Percentiles rank a stretch among this genome's conserved stretches.
Conservation (phyloP, 2,113 vertebrate species). For the Malurus cyaneus region DNA sequence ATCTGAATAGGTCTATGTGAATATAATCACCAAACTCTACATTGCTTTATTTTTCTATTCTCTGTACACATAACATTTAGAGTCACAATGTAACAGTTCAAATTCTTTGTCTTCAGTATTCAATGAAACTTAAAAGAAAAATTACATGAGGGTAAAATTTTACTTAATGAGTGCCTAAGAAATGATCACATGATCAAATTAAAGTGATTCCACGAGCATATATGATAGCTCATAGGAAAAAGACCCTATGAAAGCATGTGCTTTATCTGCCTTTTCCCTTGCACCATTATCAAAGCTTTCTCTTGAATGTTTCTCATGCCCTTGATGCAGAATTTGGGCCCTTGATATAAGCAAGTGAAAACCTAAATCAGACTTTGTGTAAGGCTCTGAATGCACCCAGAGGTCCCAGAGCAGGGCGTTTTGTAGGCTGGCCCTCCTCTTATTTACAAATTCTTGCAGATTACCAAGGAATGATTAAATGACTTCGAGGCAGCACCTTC, state of each 20-base stretch:
- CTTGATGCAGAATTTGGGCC: rapidly evolving
- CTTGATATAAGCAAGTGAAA: background rate
- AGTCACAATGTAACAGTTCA: background rate
- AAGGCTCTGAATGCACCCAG: background rate
- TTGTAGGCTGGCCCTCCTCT: background rate
- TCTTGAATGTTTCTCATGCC: background rate
- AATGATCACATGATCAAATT: background rate
- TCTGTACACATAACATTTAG: background rate
- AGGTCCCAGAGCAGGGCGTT: rapidly evolving
- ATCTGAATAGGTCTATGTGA: background rate
- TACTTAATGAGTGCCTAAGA: background rate
- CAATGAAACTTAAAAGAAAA: background rate
- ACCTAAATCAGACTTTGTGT: background rate
- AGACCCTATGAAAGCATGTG: rapidly evolving
- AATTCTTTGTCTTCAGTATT: background rate
- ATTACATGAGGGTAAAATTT: background rate
- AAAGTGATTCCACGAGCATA: rapidly evolving
- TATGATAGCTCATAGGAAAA: background rate
- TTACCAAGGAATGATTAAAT: background rate
- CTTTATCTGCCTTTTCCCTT: background rate
- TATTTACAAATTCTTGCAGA: background rate
- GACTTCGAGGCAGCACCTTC: background rate
- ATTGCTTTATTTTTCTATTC: background rate
- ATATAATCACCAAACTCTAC: background rate
- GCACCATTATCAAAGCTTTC: background rate